These are phyloP conservation scores for Zoroaster sp. DNA, from an alignment of 53 echinoderm and acorn worm genomes.

Conservation along the genomic window DNA sequence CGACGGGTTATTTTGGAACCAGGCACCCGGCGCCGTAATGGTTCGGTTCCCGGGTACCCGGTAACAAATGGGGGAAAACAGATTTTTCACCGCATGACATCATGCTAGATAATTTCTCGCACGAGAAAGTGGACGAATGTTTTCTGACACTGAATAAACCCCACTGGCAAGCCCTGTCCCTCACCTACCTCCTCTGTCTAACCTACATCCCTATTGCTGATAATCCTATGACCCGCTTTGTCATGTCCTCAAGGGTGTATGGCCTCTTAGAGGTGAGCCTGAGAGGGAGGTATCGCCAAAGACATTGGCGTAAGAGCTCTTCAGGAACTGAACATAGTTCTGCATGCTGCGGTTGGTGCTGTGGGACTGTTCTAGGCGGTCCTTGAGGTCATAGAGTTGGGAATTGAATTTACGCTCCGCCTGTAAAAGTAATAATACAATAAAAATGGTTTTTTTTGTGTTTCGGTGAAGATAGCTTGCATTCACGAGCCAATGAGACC, in stretches of 20 bases:
- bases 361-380: slow-evolving; percentile 94
- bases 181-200: not conserved
- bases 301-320: slow-evolving; percentile 95
- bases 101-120: too few relatives aligned
- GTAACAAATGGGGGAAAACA: too few relatives aligned
- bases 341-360: slow-evolving; percentile 99
- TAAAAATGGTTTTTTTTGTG: not conserved
- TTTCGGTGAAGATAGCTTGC: not conserved
- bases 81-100: too few relatives aligned
- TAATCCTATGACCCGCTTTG: not conserved
- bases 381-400: slow-evolving; percentile 91
- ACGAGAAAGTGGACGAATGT: too few relatives aligned
- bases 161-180: not conserved
- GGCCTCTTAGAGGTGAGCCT: slow-evolving; percentile 58
- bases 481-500: too few relatives aligned
- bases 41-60: too few relatives aligned
- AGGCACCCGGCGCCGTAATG: too few relatives aligned
- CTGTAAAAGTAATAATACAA: slow-evolving; percentile 38
- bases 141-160: not conserved
- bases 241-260: slow-evolving; percentile 42
- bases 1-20: too few relatives aligned
- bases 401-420: slow-evolving; percentile 92
- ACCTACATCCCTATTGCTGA: slow-evolving; percentile 14
- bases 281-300: slow-evolving; percentile 89
- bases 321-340: slow-evolving; percentile 97